Evolutionary conservation across 2,113 vertebrate species (phyloP), one percentile per base, ranked within the genome.

Genomic region (Caranx ignobilis): DNA sequence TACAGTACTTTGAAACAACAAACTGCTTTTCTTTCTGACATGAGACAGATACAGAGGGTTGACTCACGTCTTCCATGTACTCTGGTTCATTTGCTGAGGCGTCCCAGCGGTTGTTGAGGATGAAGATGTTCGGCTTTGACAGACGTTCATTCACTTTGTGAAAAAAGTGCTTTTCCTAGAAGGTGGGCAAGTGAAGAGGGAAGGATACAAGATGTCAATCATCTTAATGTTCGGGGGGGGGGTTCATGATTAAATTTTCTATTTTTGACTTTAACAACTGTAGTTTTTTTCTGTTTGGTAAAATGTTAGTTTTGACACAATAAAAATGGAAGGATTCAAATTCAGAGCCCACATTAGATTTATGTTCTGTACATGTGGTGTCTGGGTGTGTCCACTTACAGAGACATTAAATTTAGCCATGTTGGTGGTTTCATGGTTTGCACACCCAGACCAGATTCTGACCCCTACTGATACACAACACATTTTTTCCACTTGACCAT

Each of bases 101-200:
- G 71, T 99, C 98, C 98, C 98, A 99, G 81, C 97, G 97, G 59
- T 99, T 99, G 92, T 99, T 99, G 86, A 99, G 89, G 89, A 99
- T 99, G 85, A 99, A 99, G 83, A 99, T 97, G 90, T 99, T 99
- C 10, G 98, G 98, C 71, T 98, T 99, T 1, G 98, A 99, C 81
- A 99, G 96, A 31, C 96, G 95, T 47, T 98, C 98, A 0, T 99
- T 99, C 66, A 99, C 98, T 92, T 99, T 99, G 92, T 99, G 97
- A 90, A 99, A 99, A 95, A 99, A 99, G 19, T 99, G 98, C 65
- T 99, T 99, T 88, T 99, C 98, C 98, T 99, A 82, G 2, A 79
- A 37, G 87, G 84, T 75, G 81, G 12, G 79, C 75, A 71, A 62
- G 75, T 1, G 67, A 19, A 82, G 37, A 12, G 21, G 32, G 4